Percentiles rank a stretch among this genome's conserved stretches.
Evolutionary conservation across 2,797 vertebrate genomes (phyloP).

Genomic region (Tangara arthus): DNA sequence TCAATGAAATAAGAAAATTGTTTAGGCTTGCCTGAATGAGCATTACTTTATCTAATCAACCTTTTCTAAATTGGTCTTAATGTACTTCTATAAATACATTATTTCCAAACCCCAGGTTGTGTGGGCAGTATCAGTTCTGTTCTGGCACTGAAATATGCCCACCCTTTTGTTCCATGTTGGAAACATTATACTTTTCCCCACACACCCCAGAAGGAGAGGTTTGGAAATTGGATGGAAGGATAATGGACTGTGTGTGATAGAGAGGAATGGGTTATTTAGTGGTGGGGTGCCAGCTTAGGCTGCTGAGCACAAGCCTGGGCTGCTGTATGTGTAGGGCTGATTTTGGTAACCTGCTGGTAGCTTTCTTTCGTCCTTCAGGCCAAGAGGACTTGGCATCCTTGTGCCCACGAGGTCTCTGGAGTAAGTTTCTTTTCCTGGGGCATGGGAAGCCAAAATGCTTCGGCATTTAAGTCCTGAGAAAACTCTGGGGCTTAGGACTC

Average conservation of each 20-base stretch:
- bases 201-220: not conserved
- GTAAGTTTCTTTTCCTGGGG: not conserved
- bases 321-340: not conserved
- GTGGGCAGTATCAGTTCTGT: constrained; percentile 15
- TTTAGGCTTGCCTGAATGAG: constrained; percentile 60
- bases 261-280: not conserved
- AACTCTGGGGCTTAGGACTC: not conserved
- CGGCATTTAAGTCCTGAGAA: not conserved
- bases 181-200: not conserved
- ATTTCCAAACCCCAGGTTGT: constrained; percentile 49
- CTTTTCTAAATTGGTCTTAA: constrained; percentile 65
- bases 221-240: not conserved
- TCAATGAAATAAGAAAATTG: constrained; percentile 69
- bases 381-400: not conserved
- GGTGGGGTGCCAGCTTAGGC: not conserved
- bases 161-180: not conserved
- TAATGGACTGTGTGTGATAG: not conserved
- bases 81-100: constrained; percentile 67
- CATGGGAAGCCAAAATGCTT: not conserved
- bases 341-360: not conserved
- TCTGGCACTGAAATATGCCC: not conserved
- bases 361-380: not conserved
- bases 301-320: not conserved
- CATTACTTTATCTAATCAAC: constrained; percentile 68
- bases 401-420: not conserved